Evolutionary conservation across 2,888 invertebrate genomes (phyloP), one percentile per base, ranked within the genome.

Genomic region (Xestia ashworthii): DNA sequence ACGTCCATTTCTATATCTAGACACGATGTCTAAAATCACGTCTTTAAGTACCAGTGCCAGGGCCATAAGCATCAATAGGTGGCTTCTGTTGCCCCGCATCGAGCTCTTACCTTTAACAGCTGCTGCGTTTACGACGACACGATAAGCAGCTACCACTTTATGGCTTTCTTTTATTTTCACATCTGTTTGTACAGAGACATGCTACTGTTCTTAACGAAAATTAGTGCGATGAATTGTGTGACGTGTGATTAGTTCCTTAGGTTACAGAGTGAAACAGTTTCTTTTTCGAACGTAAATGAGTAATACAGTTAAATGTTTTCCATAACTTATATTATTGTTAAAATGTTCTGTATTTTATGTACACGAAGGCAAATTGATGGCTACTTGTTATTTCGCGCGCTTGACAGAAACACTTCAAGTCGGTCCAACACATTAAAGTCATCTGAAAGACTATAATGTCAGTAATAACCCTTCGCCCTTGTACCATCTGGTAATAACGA

Each of bases 401-500:
- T 78, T 46, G 62, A 77, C 38, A 50, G 44, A 41, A 76, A 66
- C 70, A 16, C 38, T 85, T 65, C 22, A 75, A 75, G 64, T 71
- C 62, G 55, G 32, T 75, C 44, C 72, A 67, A 72, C 55, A 76
- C 32, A 74, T 75, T 72, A 80, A 76, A 78, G 60, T 83, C 41
- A 85, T 78, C 58, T 22, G 65, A 72, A 74, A 70, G 78, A 74
- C 71, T 71, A 73, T 74, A 71, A 78, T 16, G 22, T 70, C 44
- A 78, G 78, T 76, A 79, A 71, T 58, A 79, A 68, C 79, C 83
- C 83, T 82, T 82, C 70, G 86, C 65, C 72, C 76, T 83, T 86
- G 88, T 83, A 81, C 88, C 88, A 89, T 80, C 82, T 87, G 84
- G 75, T 69, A 68, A 74, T 84, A 87, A 85, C 88, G 88, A 89